These are phyloP conservation scores for Drosophila subpulchrella DNA, from an alignment of 1,140 invertebrate genomes.

Conservation along the genomic window DNA sequence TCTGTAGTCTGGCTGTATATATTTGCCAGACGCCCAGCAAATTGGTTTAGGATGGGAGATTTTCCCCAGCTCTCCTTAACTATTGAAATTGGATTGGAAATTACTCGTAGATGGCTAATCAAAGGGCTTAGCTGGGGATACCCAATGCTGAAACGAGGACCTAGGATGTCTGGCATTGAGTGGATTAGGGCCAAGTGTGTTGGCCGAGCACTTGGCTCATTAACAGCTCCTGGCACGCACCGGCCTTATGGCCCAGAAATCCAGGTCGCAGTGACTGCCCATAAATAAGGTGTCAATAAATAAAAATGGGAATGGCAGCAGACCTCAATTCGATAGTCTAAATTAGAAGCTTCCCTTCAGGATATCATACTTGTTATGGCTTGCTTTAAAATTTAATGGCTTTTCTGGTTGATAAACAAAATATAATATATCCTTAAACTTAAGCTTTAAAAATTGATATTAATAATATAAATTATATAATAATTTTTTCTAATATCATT, in stretches of 20 bases:
- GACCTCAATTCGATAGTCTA: background rate
- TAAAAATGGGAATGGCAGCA: constrained; percentile 45
- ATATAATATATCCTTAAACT: no score
- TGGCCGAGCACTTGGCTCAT: constrained; percentile 61
- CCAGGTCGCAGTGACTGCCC: constrained; percentile 39
- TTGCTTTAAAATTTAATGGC: constrained; percentile 5
- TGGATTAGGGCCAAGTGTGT: constrained; percentile 33
- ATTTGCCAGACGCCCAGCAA: constrained; percentile 52
- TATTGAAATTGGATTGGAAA: constrained; percentile 56
- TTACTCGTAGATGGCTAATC: constrained; percentile 57
- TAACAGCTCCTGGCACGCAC: constrained; percentile 64
- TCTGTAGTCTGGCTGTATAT: constrained; percentile 35
- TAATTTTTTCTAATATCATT: no score
- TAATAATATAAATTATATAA: no score
- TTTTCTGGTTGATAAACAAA: background rate
- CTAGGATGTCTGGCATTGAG: constrained; percentile 19
- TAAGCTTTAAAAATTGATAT: no score
- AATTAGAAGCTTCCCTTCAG: constrained; percentile 2
- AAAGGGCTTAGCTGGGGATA: constrained; percentile 48
- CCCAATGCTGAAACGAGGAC: constrained; percentile 11
- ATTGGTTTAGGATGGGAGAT: constrained; percentile 54
- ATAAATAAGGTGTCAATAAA: constrained; percentile 69
- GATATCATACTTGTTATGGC: background rate
- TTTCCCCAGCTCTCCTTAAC: constrained; percentile 11
- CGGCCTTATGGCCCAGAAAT: constrained; percentile 1